Base-by-base conservation (phyloP, 2,888 invertebrate genomes). In the Odontocerum albicorne region DNA sequence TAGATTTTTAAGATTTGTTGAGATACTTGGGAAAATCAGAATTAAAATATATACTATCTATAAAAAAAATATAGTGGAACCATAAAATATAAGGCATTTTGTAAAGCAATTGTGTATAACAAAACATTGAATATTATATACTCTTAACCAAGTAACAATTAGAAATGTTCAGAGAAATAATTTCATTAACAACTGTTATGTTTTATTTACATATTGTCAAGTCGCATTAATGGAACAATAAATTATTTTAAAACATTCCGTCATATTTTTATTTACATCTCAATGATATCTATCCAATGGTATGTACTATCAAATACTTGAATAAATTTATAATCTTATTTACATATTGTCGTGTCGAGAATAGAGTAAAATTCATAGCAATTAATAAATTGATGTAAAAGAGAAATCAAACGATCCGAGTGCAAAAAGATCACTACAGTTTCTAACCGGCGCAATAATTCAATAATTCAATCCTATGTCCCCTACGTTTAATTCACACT, bases 281-380 rank as follows among this genome's bases (percentile, higher is more conserved):
- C 39, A 40, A 47, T 27, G 22, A 49, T 53, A 47, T 33, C 46
- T 42, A 49, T 27, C 17, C 43, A 22, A 32, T 36, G 15, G 50
- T 54, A 49, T 44, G 55, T 52, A 50, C 49, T 59, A 58, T 55
- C 49, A 49, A 49, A 59, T 55, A 59, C 54, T 59, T 52, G 49
- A 55, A 57, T 60, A 60, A 55, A 39, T 60, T 55, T 55, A 55
- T 57, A 70, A 74, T 76, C 75, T 77, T 77, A 77, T 77, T 73
- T 77, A 78, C 77, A 78, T 78, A 78, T 78, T 78, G 77, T 78
- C 77, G 73, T 70, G 60, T 77, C 71, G 69, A 74, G 73, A 74
- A 73, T 76, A 75, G 74, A 59, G 49, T 58, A 57, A 57, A 57
- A 57, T 57, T 49, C 43, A 51, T 56, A 52, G 45, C 38, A 55